Evolutionary conservation across 2,113 vertebrate species (phyloP), one percentile per base, ranked within the genome.

Genomic region (Phalacrocorax pelagicus): DNA sequence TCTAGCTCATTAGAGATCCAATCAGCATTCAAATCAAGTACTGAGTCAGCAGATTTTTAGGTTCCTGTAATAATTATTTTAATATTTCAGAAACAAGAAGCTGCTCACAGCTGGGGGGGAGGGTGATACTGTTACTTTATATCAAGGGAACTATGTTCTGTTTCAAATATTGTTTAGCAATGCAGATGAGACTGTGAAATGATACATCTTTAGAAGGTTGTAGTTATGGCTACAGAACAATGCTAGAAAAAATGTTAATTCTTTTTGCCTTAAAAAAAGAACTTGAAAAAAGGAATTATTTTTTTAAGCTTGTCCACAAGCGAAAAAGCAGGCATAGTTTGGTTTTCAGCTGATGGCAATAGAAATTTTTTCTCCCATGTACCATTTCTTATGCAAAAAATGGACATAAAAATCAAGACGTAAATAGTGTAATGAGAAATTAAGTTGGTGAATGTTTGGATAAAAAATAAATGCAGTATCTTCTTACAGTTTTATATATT

Each of bases 11-110:
- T 92, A 92, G 69, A 92, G 81, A 95, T 69, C 17, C 13, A 95
- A 42, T 58, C 81, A 92, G 12, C 61, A 70, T 94, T 92, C 93
- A 91, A 85, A 93, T 94, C 49, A 87, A 59, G n/a, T 79, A 51
- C 40, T 91, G 81, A 96, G 29, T 98, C 80, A 95, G 83, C 83
- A 93, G 34, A 74, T 84, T 86, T 96, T 94, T 86, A 54, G 89
- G 52, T 94, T 93, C 82, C 44, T 44, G 17, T 52, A 63, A 63
- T 86, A 88, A 88, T 61, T 86, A 55, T 73, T 95, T 93, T 88
- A 79, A 74, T 91, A 36, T 87, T 91, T 85, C 4, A 12, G 38
- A 73, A 87, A 52, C 8, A 84, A 74, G 23, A 83, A 91, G n/a
- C 2, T 38, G 34, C 38, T 86, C 22, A 42, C 9, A 46, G 10